Conservation (phyloP, 1,140 invertebrate species). For the Liolophura sinensis region DNA sequence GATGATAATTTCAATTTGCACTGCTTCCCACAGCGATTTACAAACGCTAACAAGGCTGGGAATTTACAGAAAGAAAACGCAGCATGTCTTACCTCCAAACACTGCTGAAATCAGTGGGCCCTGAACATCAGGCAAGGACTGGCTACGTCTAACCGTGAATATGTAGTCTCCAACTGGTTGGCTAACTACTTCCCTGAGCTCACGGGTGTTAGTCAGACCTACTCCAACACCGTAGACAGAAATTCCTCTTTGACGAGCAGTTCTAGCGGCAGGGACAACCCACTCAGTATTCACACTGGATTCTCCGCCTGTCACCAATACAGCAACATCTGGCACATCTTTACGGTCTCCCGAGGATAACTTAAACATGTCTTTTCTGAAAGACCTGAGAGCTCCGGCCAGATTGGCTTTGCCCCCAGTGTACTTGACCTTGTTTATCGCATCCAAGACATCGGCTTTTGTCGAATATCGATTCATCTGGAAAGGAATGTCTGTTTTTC, state of each 20-base stretch:
- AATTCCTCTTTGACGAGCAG: conserved; percentile 18
- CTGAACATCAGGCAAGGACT: no score
- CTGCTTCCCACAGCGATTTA: no score
- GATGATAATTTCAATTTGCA: no score
- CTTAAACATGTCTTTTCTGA: conserved; percentile 7
- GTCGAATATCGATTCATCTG: conserved; percentile 26
- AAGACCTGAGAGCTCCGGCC: conserved; percentile 6
- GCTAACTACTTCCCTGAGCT: conserved; percentile 29
- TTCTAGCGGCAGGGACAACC: conserved; percentile 31
- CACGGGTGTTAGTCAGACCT: conserved; percentile 24
- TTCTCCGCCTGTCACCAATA: conserved; percentile 36
- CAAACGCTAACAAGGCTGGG: no score
- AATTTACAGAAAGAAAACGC: no score
- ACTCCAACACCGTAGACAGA: conserved; percentile 39
- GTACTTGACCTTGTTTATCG: conserved; percentile 14
- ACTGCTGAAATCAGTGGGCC: no score
- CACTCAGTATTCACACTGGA: conserved; percentile 35
- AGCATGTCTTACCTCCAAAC: no score
- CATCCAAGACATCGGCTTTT: conserved; percentile 1
- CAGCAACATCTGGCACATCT: conserved; percentile 23
- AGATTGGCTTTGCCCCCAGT: conserved; percentile 10
- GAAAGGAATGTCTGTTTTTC: conserved; percentile 28
- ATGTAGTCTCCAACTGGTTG: conserved; percentile 21
- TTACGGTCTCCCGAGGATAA: conserved; percentile 14
- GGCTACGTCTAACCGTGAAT: conserved; percentile 15